Evolutionary conservation across 1,140 invertebrate species (phyloP), one percentile per base, ranked within the genome.

Genomic region (Dendroctonus ponderosae): DNA sequence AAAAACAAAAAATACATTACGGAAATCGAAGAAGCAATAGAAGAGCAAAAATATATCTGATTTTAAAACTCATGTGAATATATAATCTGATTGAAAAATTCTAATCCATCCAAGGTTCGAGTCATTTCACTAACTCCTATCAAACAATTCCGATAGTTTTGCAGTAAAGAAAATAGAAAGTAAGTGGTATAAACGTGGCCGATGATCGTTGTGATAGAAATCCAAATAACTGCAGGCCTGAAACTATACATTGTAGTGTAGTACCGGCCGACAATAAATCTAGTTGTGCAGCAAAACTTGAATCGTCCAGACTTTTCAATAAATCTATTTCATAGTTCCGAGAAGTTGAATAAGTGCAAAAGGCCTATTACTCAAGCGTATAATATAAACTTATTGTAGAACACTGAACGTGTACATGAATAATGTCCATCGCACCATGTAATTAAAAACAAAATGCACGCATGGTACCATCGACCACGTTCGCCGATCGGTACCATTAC

Each of bases 361-460:
- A 68, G 49, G 66, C 43, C 48, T 58, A 68, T 63, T 62, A 68
- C 57, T 68, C 66, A 62, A 58, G 38, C 66, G 66, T 68, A 63
- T 54, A 68, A 68, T 63, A 49, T 68, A 60, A 68, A 68, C 66
- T 68, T 68, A 68, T 68, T 68, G 66, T 68, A 46, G 60, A 62
- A 68, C 52, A 46, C 44, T 14, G 60, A 61, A 68, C 66, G 66
- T 68, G 66, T 39, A 68, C 66, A 68, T 68, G 66, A 68, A 68
- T 68, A 68, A 68, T 68, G 61, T 41, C 66, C 66, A 58, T 62
- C 66, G 60, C 40, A 68, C 66, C 66, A 58, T 68, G 66, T 68
- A 68, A 68, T 68, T 68, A 68, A 68, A 68, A 68, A 62, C 66
- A 50, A 68, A 68, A 68, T 68, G 66, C 66, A 68, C 66, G 66